Percentiles rank a stretch among this genome's conserved stretches.
Conservation (phyloP, 2,797 vertebrate species). For the Anas bahamensis region DNA sequence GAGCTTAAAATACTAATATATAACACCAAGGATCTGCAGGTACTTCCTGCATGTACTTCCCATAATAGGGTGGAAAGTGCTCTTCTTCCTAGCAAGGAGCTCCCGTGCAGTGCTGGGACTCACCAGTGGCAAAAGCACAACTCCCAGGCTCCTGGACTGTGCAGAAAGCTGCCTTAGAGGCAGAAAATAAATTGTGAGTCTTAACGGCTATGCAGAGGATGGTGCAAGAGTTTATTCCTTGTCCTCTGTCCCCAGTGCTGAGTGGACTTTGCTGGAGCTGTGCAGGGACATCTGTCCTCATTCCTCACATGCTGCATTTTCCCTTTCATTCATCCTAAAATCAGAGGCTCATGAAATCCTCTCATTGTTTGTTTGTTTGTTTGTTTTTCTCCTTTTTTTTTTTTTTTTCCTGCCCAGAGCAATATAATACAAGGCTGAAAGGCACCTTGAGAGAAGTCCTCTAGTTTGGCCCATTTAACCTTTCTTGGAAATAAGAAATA, state of each 20-base stretch:
- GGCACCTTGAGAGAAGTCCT: background rate
- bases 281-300: background rate
- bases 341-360: background rate
- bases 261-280: background rate
- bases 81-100: background rate
- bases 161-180: background rate
- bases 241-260: background rate
- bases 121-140: rapidly evolving
- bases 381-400: background rate
- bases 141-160: background rate
- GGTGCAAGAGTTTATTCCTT: background rate
- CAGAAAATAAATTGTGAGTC: background rate
- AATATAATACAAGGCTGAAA: background rate
- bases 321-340: background rate
- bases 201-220: background rate
- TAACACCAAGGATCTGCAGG: background rate
- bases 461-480: too few relatives aligned
- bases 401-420: background rate
- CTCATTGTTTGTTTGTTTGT: background rate
- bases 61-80: background rate
- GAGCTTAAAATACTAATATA: background rate
- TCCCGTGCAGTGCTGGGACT: background rate
- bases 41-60: too few relatives aligned
- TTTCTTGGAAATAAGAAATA: background rate
- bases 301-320: background rate